A percentile compares a stretch with the other conserved stretches of the same genome.
phyloP scores from a whole-genome alignment of 2,113 vertebrate species.

The Lota lota region DNA sequence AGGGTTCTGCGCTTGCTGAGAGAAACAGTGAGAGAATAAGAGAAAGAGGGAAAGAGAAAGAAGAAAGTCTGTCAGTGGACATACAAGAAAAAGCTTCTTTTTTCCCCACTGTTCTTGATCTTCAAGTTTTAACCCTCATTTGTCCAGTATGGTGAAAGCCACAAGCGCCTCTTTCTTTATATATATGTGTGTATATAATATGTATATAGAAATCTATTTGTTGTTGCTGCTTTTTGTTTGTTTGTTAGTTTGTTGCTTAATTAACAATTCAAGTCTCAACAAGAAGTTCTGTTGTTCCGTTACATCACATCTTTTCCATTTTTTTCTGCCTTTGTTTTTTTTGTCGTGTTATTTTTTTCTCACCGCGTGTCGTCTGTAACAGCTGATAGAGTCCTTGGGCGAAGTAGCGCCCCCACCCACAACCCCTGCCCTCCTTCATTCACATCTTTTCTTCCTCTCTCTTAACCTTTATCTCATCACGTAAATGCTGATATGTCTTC shows the following conservation, averaged over 20 bases:
- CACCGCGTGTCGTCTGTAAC: too few relatives aligned
- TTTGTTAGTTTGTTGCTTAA: conserved; percentile 79
- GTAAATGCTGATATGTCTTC: conserved; percentile 82
- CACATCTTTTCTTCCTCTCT: conserved; percentile 41
- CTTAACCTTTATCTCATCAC: conserved; percentile 64
- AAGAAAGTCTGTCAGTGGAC: conserved; percentile 73
- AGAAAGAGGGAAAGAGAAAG: conserved; percentile 71
- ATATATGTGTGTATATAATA: conserved; percentile 66
- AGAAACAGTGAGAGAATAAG: conserved; percentile 68
- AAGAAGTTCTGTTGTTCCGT: conserved; percentile 74
- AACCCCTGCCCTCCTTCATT: conserved; percentile 36
- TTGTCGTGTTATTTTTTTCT: too few relatives aligned
- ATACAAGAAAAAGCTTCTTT: conserved; percentile 63
- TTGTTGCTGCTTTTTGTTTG: conserved; percentile 77
- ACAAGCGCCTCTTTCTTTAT: conserved; percentile 76
- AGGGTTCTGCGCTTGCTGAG: conserved; percentile 74
- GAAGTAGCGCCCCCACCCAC: too few relatives aligned
- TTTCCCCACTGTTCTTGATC: conserved; percentile 71
- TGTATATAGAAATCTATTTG: conserved; percentile 83
- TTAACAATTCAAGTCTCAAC: conserved; percentile 79
- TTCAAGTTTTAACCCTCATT: conserved; percentile 83
- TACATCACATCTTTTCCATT: conserved; percentile 56
- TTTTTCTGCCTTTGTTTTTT: conserved; percentile 42
- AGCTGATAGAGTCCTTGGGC: too few relatives aligned
- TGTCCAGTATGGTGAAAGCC: conserved; percentile 80